Conservation (phyloP, 2,113 vertebrate genomes). For the Leucopsar rothschildi region DNA sequence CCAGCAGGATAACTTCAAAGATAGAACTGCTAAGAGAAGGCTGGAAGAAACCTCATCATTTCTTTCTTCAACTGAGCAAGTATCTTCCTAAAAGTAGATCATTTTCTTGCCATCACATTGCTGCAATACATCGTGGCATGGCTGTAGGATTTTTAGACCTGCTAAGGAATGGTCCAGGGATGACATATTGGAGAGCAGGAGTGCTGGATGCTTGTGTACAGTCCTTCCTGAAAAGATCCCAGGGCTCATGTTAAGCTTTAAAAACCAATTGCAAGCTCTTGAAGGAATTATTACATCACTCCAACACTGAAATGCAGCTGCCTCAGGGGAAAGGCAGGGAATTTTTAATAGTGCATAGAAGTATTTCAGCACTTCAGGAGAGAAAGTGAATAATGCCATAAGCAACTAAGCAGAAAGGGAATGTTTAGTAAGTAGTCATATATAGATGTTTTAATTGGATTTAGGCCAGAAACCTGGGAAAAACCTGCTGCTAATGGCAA, state of each 20-base stretch:
- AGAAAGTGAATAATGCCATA: constrained; percentile 21
- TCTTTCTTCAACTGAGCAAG: background rate
- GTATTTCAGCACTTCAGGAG: constrained; percentile 7
- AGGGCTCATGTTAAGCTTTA: background rate
- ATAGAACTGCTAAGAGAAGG: background rate
- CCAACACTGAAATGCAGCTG: background rate
- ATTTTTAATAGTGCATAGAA: background rate
- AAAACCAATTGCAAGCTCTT: background rate
- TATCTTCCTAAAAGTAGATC: background rate
- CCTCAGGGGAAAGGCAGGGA: background rate
- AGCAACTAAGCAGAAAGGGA: constrained; percentile 31
- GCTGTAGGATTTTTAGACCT: background rate
- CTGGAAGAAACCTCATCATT: background rate
- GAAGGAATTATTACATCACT: background rate
- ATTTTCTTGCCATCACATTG: background rate
- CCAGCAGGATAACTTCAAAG: background rate
- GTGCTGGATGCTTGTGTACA: background rate
- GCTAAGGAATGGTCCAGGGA: background rate
- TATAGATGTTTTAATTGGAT: background rate
- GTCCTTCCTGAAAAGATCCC: background rate
- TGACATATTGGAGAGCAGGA: background rate
- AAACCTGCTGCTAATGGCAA: background rate
- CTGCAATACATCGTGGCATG: background rate
- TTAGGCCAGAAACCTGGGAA: background rate
- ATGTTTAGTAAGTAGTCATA: background rate